These are phyloP conservation scores for Lasioglossum albipes DNA, from an alignment of 1,140 invertebrate genomes.

Conservation along the genomic window DNA sequence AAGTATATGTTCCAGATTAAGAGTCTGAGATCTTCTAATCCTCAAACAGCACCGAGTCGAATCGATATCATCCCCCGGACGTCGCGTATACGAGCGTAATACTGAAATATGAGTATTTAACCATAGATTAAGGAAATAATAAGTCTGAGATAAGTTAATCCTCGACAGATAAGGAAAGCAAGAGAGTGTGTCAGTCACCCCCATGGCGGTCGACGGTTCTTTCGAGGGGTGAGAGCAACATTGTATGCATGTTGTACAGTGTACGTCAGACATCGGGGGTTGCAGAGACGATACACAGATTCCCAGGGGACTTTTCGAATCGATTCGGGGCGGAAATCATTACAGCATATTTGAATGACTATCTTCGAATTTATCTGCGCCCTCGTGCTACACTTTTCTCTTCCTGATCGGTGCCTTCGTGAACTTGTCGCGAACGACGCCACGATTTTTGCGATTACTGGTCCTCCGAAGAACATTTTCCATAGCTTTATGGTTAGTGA, in stretches of 20 bases:
- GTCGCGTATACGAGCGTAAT: conserved; percentile 68
- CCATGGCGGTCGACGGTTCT: conserved; percentile 63
- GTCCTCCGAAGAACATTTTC: too few species aligned
- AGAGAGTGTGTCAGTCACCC: conserved; percentile 54
- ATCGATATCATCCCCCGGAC: conserved; percentile 49
- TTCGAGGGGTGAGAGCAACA: conserved; percentile 65
- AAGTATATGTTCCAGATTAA: not conserved
- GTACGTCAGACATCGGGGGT: conserved; percentile 55
- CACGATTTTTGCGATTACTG: not conserved
- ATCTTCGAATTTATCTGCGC: conserved; percentile 78
- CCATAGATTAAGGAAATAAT: conserved; percentile 80
- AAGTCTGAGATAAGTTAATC: conserved; percentile 80
- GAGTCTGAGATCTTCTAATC: conserved; percentile 4
- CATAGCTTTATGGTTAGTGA: too few species aligned
- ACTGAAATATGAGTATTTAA: conserved; percentile 80
- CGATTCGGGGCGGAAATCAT: conserved; percentile 80
- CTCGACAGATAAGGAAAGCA: conserved; percentile 75
- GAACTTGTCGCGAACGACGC: conserved; percentile 38
- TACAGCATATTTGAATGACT: conserved; percentile 79
- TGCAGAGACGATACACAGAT: conserved; percentile 65
- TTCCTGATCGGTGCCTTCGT: conserved; percentile 43
- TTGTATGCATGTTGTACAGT: conserved; percentile 71
- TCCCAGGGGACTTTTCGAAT: conserved; percentile 78
- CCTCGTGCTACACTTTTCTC: conserved; percentile 43
- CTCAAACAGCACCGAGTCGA: conserved; percentile 51